A percentile compares a stretch with the other conserved stretches of the same genome.
phyloP scores from a whole-genome alignment of 2,797 vertebrate species.

The Poliocrania exsul region DNA sequence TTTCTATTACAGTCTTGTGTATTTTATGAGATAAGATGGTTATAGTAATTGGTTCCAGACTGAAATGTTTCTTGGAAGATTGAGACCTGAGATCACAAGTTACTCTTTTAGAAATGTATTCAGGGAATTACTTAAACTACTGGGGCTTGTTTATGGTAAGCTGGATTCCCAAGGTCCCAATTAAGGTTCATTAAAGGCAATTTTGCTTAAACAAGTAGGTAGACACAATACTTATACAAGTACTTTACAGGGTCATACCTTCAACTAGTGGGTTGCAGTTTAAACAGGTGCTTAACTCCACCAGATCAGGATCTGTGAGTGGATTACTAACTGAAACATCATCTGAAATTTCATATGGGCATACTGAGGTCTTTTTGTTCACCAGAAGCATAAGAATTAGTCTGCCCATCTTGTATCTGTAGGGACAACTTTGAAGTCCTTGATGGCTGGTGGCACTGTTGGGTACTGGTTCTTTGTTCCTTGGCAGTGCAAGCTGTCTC shows the following conservation, averaged over 20 bases:
- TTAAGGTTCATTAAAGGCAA: background rate
- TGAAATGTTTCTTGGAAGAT: background rate
- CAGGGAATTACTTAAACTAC: background rate
- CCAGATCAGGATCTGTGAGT: background rate
- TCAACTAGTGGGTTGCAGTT: background rate
- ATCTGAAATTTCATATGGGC: background rate
- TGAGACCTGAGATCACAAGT: constrained; percentile 4
- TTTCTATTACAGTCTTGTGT: background rate
- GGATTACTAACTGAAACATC: background rate
- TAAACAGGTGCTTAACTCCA: background rate
- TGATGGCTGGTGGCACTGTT: background rate
- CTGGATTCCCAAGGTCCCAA: constrained; percentile 6
- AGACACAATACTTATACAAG: background rate
- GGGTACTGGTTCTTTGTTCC: background rate
- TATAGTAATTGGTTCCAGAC: constrained; percentile 1
- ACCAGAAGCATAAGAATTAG: background rate
- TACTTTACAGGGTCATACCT: background rate
- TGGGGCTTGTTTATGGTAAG: background rate
- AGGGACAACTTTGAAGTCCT: background rate
- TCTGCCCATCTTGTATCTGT: background rate
- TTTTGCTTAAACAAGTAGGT: background rate
- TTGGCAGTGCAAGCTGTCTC: background rate
- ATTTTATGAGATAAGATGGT: background rate
- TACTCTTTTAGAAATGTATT: background rate
- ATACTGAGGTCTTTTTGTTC: background rate